A percentile compares a stretch with the other conserved stretches of the same genome.
These are phyloP conservation scores for Tipula confusa DNA, from an alignment of 2,888 invertebrate genomes.

Conservation along the genomic window DNA sequence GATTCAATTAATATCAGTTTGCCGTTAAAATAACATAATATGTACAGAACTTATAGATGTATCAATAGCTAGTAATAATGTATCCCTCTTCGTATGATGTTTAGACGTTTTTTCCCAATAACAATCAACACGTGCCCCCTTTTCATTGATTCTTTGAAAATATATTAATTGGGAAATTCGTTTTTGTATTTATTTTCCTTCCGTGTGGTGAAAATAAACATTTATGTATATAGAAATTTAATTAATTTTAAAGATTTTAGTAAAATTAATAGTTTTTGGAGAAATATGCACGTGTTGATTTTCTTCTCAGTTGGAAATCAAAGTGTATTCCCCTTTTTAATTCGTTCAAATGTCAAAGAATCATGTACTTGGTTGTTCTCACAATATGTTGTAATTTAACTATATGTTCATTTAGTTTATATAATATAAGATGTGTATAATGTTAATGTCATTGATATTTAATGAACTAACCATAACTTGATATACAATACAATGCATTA, in stretches of 20 bases:
- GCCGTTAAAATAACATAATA: neutral
- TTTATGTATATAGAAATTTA: neutral
- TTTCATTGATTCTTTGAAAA: conserved; percentile 20
- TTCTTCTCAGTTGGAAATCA: neutral
- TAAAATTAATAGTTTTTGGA: neutral
- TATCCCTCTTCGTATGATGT: neutral
- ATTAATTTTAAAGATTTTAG: neutral
- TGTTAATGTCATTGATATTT: neutral
- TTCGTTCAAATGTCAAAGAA: neutral
- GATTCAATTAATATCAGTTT: conserved; percentile 12
- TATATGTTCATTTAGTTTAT: neutral
- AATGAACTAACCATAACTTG: neutral
- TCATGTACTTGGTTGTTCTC: neutral
- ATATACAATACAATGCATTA: neutral
- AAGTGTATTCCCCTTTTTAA: neutral
- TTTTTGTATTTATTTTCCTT: neutral
- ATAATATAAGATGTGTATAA: neutral
- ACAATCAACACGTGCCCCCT: neutral
- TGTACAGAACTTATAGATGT: neutral
- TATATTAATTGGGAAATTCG: neutral
- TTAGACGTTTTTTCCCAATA: neutral
- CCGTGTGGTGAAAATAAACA: conserved; percentile 7
- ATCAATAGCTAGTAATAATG: neutral
- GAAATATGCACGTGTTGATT: neutral
- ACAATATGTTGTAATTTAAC: neutral